Conservation (phyloP, 23 tunicate genomes). For the Styela clava region DNA sequence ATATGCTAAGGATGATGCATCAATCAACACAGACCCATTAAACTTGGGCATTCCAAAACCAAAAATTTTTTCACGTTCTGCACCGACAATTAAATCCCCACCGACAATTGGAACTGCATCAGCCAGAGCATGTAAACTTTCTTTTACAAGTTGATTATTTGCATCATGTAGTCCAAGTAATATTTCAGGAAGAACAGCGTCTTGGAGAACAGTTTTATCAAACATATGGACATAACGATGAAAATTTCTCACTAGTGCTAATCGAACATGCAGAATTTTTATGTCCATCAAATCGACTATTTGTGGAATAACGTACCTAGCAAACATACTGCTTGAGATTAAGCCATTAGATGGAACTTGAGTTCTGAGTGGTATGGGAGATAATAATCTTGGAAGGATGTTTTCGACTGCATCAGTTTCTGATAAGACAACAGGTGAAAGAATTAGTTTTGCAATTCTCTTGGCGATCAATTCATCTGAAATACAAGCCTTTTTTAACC, state of each 20-base stretch:
- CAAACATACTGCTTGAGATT: slow-evolving; percentile 60
- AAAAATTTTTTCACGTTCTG: slow-evolving; percentile 72
- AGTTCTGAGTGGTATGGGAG: slow-evolving; percentile 31
- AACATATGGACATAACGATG: slow-evolving; percentile 71
- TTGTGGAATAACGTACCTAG: slow-evolving; percentile 75
- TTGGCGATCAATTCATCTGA: slow-evolving; percentile 68
- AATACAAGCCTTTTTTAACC: slow-evolving; percentile 40
- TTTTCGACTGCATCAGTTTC: slow-evolving; percentile 55
- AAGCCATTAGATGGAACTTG: slow-evolving; percentile 35
- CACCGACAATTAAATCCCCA: slow-evolving; percentile 81
- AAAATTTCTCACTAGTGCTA: slow-evolving; percentile 55
- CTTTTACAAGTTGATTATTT: slow-evolving; percentile 76
- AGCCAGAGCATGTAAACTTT: slow-evolving; percentile 77
- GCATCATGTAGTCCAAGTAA: slow-evolving; percentile 61
- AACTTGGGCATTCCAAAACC: slow-evolving; percentile 75
- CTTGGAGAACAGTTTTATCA: slow-evolving; percentile 61
- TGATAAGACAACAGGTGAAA: slow-evolving; percentile 68
- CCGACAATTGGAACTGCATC: slow-evolving; percentile 79
- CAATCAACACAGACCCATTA: slow-evolving; percentile 14
- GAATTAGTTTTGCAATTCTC: slow-evolving; percentile 58
- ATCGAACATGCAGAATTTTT: slow-evolving; percentile 71
- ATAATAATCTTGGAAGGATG: slow-evolving; percentile 44
- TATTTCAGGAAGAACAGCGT: slow-evolving; percentile 72
- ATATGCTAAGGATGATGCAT: slow-evolving; percentile 42
- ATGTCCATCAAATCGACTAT: slow-evolving; percentile 62